Base-by-base conservation (phyloP, 2,797 vertebrate genomes). In the Hoplostethus atlanticus region DNA sequence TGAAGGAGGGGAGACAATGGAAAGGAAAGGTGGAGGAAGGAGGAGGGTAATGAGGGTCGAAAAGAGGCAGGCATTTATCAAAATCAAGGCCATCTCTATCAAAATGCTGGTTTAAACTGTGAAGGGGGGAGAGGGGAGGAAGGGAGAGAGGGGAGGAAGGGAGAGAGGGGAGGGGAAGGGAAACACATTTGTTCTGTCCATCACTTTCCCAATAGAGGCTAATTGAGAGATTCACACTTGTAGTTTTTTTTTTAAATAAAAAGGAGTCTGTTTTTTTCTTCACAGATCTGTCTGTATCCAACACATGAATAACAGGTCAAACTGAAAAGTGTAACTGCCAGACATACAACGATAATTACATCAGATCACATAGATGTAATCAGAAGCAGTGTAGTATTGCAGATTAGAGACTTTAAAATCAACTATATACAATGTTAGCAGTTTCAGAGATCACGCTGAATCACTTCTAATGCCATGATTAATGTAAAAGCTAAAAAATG, bases 31-130 rank as follows among this genome's bases (percentile, higher is more conserved):
- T 46, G 71, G 38, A 80, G 81, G 77, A 31, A 65, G 38, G 64
- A 66, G 73, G 91, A 91, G 92, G 83, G 90, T 95, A 97, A 97
- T 95, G 93, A 95, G 95, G 92, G 95, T 91, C 91, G 93, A 94
- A 94, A 83, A 68, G 48, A 80, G 65, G 71, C 61, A 47, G 12
- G 73, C 59, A 78, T 84, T 87, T 78, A 80, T 84, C 83, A 81
- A 79, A 81, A 80, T 82, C 90, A 91, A 88, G 80, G 83, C 69
- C 80, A 50, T 77, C 77, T 74, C 62, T 52, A 77, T 87, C 64
- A 85, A 82, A 85, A 85, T 61, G 34, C 30, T 70, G 56, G 56
- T 75, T 84, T 76, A 68, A 86, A 87, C 34, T 51, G 79, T 60
- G 66, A 71, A 25, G 16, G 69, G 16, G 79, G 25, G 71, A 64